phyloP scores from a whole-genome alignment of 2,113 vertebrate species.

The Prietella phreatophila region DNA sequence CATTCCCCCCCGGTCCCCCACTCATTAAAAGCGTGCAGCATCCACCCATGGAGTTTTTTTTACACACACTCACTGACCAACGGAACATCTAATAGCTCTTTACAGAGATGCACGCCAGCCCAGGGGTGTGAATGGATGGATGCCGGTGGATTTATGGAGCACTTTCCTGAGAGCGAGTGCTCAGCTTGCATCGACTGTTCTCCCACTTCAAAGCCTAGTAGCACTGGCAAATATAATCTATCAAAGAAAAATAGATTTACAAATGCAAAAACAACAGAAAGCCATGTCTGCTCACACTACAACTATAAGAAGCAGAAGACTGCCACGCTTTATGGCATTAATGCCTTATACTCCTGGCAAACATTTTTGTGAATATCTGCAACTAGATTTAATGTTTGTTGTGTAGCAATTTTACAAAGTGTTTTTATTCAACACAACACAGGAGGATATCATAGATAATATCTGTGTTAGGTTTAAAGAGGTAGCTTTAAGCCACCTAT shows the following conservation, averaged over 20 bases:
- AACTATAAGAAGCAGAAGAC: slow-evolving; percentile 1
- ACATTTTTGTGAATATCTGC: slow-evolving; percentile 1
- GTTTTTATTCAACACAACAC: not conserved
- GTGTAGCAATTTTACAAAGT: not conserved
- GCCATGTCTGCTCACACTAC: not conserved
- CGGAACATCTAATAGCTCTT: slow-evolving; percentile 53
- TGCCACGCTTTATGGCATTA: not conserved
- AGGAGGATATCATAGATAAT: not conserved
- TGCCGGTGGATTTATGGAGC: slow-evolving; percentile 50
- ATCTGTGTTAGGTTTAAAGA: not conserved
- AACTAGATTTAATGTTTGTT: slow-evolving; percentile 4
- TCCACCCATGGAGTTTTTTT: slow-evolving; percentile 77
- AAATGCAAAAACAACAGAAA: slow-evolving; percentile 29
- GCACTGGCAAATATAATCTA: slow-evolving; percentile 39
- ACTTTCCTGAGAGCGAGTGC: slow-evolving; percentile 35
- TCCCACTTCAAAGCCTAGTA: slow-evolving; percentile 27
- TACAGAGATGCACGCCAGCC: slow-evolving; percentile 41
- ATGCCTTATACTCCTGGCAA: not conserved
- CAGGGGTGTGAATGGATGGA: slow-evolving; percentile 57
- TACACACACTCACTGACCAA: slow-evolving; percentile 61
- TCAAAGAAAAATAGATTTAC: slow-evolving; percentile 27
- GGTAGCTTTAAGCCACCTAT: not conserved
- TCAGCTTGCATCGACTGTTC: slow-evolving; percentile 37
- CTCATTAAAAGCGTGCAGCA: slow-evolving; percentile 76
- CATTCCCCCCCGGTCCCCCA: slow-evolving; percentile 71